A percentile compares a stretch with the other conserved stretches of the same genome.
phyloP scores from a whole-genome alignment of 2,113 vertebrate genomes.

The Trematocara zebra region DNA sequence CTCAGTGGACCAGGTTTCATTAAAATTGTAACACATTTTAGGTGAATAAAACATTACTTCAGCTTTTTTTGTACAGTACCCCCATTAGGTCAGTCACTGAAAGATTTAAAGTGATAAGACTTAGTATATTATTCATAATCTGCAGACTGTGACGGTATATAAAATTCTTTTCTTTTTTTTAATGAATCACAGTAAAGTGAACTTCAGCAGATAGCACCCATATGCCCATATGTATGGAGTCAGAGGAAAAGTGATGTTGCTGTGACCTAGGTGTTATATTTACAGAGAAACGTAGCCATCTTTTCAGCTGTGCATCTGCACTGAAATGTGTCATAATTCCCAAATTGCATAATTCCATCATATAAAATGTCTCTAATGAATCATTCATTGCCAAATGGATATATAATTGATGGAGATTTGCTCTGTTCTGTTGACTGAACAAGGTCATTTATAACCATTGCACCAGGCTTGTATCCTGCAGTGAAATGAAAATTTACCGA shows the following conservation, averaged over 20 bases:
- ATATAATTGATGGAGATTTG: slow-evolving; percentile 17
- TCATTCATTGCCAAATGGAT: slow-evolving; percentile 17
- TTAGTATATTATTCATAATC: not conserved
- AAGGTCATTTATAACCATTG: slow-evolving; percentile 12
- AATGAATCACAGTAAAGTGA: not conserved
- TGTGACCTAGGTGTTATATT: not conserved
- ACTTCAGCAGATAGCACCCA: not conserved
- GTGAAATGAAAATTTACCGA: not conserved
- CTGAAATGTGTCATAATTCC: not conserved
- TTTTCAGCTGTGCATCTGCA: not conserved
- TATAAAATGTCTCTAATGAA: not conserved
- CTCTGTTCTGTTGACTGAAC: slow-evolving; percentile 4
- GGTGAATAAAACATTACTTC: not conserved
- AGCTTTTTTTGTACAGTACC: not conserved
- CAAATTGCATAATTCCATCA: slow-evolving; percentile 12
- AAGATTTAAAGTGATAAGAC: not conserved
- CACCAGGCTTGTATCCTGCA: not conserved
- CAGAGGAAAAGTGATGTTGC: not conserved
- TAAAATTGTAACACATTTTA: not conserved
- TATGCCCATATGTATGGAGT: not conserved
- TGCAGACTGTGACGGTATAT: not conserved
- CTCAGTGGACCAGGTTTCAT: not conserved
- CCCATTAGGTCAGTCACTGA: not conserved
- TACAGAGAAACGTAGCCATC: not conserved
- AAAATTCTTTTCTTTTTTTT: not conserved